A percentile compares a stretch with the other conserved stretches of the same genome.
phyloP scores from a whole-genome alignment of 2,888 invertebrate genomes.

The Mythimna impura region DNA sequence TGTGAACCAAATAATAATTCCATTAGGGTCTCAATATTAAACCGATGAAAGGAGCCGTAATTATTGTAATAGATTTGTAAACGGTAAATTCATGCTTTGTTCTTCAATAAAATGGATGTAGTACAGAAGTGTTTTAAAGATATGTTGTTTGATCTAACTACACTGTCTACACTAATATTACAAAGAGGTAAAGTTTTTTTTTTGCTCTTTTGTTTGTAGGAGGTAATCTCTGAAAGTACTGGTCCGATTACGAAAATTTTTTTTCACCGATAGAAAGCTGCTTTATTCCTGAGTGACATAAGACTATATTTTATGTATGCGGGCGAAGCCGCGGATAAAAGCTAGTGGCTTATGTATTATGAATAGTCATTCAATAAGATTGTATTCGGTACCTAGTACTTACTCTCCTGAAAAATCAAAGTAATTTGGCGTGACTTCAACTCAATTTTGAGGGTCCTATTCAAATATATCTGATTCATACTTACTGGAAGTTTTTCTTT shows the following conservation, averaged over 20 bases:
- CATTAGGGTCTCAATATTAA: slow-evolving; percentile 14
- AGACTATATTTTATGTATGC: too few species aligned
- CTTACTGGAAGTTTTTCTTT: neutral
- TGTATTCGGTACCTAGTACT: neutral
- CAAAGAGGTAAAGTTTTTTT: too few species aligned
- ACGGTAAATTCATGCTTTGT: neutral
- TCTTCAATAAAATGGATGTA: neutral
- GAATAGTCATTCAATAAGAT: slow-evolving; percentile 14
- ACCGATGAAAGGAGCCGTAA: neutral
- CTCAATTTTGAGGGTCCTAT: neutral
- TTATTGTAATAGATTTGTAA: slow-evolving; percentile 4
- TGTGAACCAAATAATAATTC: slow-evolving; percentile 14
- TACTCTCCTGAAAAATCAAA: slow-evolving; percentile 20
- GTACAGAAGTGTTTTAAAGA: too few species aligned
- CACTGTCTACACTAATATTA: too few species aligned
- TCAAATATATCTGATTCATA: slow-evolving; percentile 17
- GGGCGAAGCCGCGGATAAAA: too few species aligned
- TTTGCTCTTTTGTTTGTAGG: too few species aligned
- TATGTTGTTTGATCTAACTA: too few species aligned
- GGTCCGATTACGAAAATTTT: too few species aligned
- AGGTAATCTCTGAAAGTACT: too few species aligned
- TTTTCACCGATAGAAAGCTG: too few species aligned
- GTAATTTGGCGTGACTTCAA: slow-evolving; percentile 3
- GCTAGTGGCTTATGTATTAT: too few species aligned
- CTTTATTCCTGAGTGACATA: too few species aligned